Percentiles rank a stretch among this genome's conserved stretches.
Evolutionary conservation across 2,113 vertebrate genomes (phyloP).

Genomic region (human (Homo sapiens)): DNA sequence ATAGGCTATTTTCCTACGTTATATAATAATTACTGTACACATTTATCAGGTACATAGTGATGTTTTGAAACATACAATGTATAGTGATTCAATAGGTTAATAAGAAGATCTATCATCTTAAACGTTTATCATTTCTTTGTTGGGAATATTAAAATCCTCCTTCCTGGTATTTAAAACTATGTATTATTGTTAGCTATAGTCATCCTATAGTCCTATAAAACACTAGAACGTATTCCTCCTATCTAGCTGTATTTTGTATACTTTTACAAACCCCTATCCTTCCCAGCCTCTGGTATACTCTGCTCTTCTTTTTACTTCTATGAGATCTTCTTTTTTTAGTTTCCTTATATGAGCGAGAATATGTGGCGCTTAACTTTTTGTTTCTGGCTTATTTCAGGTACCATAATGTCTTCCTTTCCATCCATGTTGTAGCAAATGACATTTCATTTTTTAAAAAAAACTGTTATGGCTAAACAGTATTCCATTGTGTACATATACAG

Average conservation of each 20-base stretch:
- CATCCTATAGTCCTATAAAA: background rate
- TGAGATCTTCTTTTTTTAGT: background rate
- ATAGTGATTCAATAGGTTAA: background rate
- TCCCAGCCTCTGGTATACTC: background rate
- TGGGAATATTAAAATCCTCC: background rate
- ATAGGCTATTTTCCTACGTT: background rate
- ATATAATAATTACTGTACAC: background rate
- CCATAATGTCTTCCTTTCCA: background rate
- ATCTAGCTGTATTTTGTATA: background rate
- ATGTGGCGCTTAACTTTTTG: background rate
- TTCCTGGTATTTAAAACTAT: background rate
- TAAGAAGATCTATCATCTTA: background rate
- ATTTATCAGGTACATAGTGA: background rate
- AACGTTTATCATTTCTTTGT: background rate
- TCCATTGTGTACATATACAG: background rate
- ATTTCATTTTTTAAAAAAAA: background rate
- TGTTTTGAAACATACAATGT: background rate
- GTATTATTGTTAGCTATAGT: background rate
- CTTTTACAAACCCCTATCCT: background rate
- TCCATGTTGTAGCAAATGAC: background rate
- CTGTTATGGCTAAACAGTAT: background rate
- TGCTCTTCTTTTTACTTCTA: background rate
- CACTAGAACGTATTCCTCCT: background rate
- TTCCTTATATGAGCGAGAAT: background rate
- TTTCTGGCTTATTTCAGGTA: background rate